Conservation (phyloP, 2,797 vertebrate genomes). For the Cephalopachus bancanus region DNA sequence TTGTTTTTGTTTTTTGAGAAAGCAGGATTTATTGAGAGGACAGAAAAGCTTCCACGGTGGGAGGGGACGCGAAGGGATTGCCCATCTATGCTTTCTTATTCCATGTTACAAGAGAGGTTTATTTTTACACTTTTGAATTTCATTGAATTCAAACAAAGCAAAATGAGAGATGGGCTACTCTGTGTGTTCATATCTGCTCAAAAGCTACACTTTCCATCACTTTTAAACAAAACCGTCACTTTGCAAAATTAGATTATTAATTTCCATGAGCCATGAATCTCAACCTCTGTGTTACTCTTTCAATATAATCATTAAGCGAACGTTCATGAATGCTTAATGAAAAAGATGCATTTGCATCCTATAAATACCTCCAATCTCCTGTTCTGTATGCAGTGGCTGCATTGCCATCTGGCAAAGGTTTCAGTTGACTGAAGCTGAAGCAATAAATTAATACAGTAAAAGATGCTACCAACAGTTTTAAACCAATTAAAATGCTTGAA, state of each 20-base stretch:
- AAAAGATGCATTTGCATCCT: conserved; percentile 85
- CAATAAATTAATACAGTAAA: conserved; percentile 90
- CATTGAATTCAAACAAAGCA: conserved; percentile 65
- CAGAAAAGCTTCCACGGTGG: no score
- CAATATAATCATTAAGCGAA: conserved; percentile 76
- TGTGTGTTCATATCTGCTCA: conserved; percentile 64
- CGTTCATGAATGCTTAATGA: conserved; percentile 86
- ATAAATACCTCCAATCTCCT: conserved; percentile 85
- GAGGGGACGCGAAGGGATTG: no score
- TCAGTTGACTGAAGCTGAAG: conserved; percentile 88
- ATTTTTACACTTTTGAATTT: conserved; percentile 74
- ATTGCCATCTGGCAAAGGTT: conserved; percentile 89
- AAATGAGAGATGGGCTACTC: conserved; percentile 8
- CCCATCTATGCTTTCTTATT: background rate
- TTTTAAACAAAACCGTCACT: conserved; percentile 78
- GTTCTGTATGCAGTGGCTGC: conserved; percentile 84
- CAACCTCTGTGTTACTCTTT: conserved; percentile 73
- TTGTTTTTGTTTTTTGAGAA: no score
- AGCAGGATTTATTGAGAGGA: no score
- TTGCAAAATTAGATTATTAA: conserved; percentile 81
- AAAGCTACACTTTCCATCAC: conserved; percentile 10
- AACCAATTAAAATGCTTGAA: conserved; percentile 89
- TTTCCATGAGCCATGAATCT: conserved; percentile 77
- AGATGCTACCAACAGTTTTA: conserved; percentile 87
- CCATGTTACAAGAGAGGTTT: background rate